These are phyloP conservation scores for Notodonta ziczac DNA, from an alignment of 2,888 invertebrate species.

Conservation along the genomic window DNA sequence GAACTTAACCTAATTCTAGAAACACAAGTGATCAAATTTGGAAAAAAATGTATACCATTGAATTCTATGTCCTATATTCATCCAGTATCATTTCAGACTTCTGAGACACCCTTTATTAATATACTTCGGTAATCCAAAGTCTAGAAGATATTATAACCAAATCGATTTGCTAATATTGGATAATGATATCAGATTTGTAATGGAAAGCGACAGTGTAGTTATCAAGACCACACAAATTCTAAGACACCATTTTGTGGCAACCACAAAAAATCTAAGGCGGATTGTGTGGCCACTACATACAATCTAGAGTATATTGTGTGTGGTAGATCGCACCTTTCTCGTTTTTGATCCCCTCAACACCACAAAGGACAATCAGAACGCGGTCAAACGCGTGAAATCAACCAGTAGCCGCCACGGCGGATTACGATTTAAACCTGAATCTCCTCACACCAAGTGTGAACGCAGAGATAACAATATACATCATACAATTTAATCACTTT, in stretches of 20 bases:
- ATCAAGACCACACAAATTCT: not conserved
- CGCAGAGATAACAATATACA: constrained; percentile 33
- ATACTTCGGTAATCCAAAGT: too few relatives aligned
- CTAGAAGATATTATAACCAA: too few relatives aligned
- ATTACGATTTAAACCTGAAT: constrained; percentile 38
- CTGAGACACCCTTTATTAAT: not conserved
- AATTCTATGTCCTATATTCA: too few relatives aligned
- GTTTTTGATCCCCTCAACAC: constrained; percentile 23
- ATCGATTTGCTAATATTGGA: too few relatives aligned
- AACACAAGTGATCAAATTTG: too few relatives aligned
- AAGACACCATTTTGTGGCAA: not conserved
- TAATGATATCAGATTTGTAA: too few relatives aligned
- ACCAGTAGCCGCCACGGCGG: constrained; percentile 47
- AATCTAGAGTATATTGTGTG: not conserved
- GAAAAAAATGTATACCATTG: too few relatives aligned
- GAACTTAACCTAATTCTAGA: too few relatives aligned
- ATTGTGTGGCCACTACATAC: not conserved
- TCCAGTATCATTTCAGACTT: too few relatives aligned
- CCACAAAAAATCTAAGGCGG: not conserved
- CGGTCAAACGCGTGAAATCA: constrained; percentile 45
- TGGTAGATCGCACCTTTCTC: not conserved
- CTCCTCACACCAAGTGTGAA: constrained; percentile 40
- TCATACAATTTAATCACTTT: constrained; percentile 13
- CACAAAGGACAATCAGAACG: constrained; percentile 44
- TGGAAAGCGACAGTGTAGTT: too few relatives aligned